A percentile compares a stretch with the other conserved stretches of the same genome.
Evolutionary conservation across 2,797 vertebrate genomes (phyloP).

Genomic region (Chelon auratus): DNA sequence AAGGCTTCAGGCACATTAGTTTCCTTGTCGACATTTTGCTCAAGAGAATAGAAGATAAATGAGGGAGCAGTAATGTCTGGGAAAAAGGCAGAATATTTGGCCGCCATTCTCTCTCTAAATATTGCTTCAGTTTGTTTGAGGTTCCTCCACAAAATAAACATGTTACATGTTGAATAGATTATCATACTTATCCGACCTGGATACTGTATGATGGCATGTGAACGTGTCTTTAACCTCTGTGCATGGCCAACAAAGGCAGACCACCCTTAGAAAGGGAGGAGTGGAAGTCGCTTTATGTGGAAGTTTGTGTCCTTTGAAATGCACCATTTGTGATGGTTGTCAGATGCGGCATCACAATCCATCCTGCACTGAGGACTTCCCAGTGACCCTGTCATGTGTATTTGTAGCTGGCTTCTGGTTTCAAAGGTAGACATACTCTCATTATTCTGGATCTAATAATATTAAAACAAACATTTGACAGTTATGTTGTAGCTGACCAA

Average conservation of each 20-base stretch:
- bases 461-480: constrained; percentile 3
- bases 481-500: neutral
- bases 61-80: constrained; percentile 78
- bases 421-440: neutral
- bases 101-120: constrained; percentile 82
- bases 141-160: constrained; percentile 82
- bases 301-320: constrained; percentile 83
- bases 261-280: constrained; percentile 76
- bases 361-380: constrained; percentile 65
- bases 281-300: constrained; percentile 68
- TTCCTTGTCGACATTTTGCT: constrained; percentile 67
- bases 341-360: constrained; percentile 70
- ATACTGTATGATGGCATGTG: constrained; percentile 85
- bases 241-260: constrained; percentile 67
- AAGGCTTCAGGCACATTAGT: constrained; percentile 62
- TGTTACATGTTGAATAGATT: constrained; percentile 85
- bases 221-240: constrained; percentile 79
- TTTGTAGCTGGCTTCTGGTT: constrained; percentile 13
- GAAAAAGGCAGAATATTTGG: constrained; percentile 80
- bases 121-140: constrained; percentile 84
- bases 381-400: constrained; percentile 35
- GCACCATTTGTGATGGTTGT: constrained; percentile 78
- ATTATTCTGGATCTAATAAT: constrained; percentile 16
- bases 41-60: constrained; percentile 80
- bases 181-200: constrained; percentile 80